Evolutionary conservation across 37 sponge, comb jelly and placozoan species (phyloP).

Genomic region (Amphimedon queenslandica): DNA sequence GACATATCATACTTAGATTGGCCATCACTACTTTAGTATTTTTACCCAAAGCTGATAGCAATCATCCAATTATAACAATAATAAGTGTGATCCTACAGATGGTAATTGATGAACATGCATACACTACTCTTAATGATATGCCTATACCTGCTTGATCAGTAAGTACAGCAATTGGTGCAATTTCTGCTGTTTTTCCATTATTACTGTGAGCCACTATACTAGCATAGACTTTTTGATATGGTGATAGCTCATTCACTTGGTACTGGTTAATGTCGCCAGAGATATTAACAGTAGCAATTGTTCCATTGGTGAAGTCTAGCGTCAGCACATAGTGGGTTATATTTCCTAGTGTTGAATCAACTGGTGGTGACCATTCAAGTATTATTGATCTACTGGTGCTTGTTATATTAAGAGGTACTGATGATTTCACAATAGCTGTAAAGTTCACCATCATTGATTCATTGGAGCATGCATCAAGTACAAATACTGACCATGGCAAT

Average conservation of each 20-base stretch:
- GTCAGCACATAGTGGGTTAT: background rate
- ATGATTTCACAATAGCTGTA: background rate
- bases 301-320: background rate
- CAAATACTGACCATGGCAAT: background rate
- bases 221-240: background rate
- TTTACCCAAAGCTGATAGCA: too few species aligned
- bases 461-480: background rate
- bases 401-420: background rate
- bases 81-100: too few species aligned
- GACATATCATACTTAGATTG: too few species aligned
- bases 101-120: too few species aligned
- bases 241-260: background rate
- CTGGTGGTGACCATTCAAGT: background rate
- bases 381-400: background rate
- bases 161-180: background rate
- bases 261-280: background rate
- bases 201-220: background rate
- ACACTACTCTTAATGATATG: too few species aligned
- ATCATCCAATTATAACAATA: too few species aligned
- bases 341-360: background rate
- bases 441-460: background rate
- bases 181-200: background rate
- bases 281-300: background rate
- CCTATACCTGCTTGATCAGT: background rate
- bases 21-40: too few species aligned